Evolutionary conservation across 2,113 vertebrate genomes (phyloP), one percentile per base, ranked within the genome.

Genomic region (Microcebus tavaratra): DNA sequence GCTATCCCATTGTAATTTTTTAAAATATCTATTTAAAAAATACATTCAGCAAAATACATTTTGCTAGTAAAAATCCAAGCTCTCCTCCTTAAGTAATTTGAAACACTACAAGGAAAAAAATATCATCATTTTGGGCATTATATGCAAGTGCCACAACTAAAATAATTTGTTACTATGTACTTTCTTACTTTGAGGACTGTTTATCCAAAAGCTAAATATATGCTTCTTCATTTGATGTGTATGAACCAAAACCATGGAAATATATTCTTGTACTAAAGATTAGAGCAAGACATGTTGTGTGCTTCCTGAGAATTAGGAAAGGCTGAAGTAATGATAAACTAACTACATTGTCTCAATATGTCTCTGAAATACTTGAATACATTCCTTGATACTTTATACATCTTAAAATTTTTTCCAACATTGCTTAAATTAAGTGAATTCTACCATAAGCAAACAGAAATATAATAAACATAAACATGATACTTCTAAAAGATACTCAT

Each of bases 331-430:
- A 9, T 29, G 75, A 25, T 68, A 61, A 82, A 94, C 48, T 80
- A 82, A 94, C 48, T 80, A 0, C 2, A 31, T 93, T 93, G 59
- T 95, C 4, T 94, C 84, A 36, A 75, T 21, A 12, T 91, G 21
- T 94, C 21, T 96, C 90, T 93, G 86, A 98, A 95, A 97, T 97
- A 59, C 67, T 6, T n/a, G 0, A 70, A 78, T 90, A 59, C 6
- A 90, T 63, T 72, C 34, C 63, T 67, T 15, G 88, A 6, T 70
- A 42, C 80, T 95, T 97, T 81, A 70, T 48, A 88, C 6, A 86
- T 83, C 34, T 88, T 96, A 27, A 82, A 95, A 94, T 72, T 34
- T 70, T 81, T 87, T 48, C 36, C 70, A 45, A 68, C 31, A 75
- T 57, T 86, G 17, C 20, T 73, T 93, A 79, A 65, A 67, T 90